phyloP scores from a whole-genome alignment of 2,113 vertebrate species.

The Serranochromis macrocephalus region DNA sequence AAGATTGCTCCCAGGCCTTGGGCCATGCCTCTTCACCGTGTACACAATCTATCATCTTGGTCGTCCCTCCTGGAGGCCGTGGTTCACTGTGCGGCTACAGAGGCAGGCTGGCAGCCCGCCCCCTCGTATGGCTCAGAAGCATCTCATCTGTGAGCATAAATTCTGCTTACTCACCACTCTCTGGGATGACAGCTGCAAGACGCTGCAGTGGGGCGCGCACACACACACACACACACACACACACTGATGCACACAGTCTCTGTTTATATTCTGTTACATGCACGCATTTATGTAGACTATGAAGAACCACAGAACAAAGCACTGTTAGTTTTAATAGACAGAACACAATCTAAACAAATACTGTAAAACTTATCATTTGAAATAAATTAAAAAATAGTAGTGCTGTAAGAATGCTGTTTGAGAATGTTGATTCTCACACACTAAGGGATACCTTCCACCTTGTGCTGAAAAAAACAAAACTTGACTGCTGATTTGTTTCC shows the following conservation, averaged over 20 bases:
- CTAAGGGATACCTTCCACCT: fast-evolving
- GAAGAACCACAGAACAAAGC: not conserved
- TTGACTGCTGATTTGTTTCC: not conserved
- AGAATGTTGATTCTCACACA: not conserved
- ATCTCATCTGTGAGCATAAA: conserved; percentile 29
- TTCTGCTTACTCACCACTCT: conserved; percentile 68
- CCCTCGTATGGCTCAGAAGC: conserved; percentile 11
- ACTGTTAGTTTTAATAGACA: not conserved
- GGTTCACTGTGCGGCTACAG: not conserved
- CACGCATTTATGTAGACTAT: not conserved
- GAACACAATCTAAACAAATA: not conserved
- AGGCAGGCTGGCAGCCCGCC: conserved; percentile 10
- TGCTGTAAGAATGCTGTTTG: not conserved
- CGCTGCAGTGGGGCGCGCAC: conserved; percentile 17
- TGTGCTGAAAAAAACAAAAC: not conserved
- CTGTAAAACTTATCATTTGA: not conserved
- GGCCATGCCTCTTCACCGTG: not conserved
- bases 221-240: not conserved
- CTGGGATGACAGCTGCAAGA: conserved; percentile 50
- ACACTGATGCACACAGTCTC: not conserved
- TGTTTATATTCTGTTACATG: not conserved
- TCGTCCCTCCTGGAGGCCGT: not conserved
- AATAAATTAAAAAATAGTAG: not conserved
- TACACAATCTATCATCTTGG: not conserved
- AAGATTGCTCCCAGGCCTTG: conserved; percentile 17